phyloP scores from a whole-genome alignment of 2,888 invertebrate species.

The Xylocampa areola region DNA sequence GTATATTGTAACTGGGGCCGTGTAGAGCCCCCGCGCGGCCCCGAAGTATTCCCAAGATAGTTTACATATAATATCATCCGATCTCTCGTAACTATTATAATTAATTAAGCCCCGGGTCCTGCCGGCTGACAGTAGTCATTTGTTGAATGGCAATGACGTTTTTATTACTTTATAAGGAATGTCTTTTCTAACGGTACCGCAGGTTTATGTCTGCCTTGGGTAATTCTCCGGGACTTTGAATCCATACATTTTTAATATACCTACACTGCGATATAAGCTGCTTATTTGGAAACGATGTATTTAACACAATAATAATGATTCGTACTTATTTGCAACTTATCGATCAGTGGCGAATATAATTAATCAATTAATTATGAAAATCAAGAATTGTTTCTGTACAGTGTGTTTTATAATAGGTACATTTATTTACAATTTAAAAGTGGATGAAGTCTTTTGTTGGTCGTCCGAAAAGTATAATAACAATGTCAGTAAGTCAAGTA shows the following conservation, averaged over 20 bases:
- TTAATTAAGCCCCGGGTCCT: conserved; percentile 73
- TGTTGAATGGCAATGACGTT: conserved; percentile 68
- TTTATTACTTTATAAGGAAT: conserved; percentile 66
- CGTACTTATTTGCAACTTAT: too few species aligned
- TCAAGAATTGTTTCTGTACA: too few species aligned
- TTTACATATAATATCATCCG: conserved; percentile 78
- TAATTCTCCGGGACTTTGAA: conserved; percentile 20
- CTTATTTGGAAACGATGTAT: conserved; percentile 1
- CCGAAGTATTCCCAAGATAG: conserved; percentile 59
- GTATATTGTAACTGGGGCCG: conserved; percentile 41
- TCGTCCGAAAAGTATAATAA: too few species aligned
- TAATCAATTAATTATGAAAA: too few species aligned
- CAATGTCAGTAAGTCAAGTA: too few species aligned
- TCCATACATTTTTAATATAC: conserved; percentile 27
- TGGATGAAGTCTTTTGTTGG: too few species aligned
- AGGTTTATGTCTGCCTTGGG: conserved; percentile 35
- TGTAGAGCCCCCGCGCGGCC: conserved; percentile 55
- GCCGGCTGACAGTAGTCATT: conserved; percentile 77
- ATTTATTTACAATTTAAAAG: too few species aligned
- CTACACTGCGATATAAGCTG: conserved; percentile 12
- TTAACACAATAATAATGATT: too few species aligned
- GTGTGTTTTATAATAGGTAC: too few species aligned
- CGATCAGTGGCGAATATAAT: too few species aligned
- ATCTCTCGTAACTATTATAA: conserved; percentile 79
- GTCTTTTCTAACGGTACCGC: conserved; percentile 60